Percentiles rank a stretch among this genome's conserved stretches.
phyloP scores from a whole-genome alignment of 2,888 invertebrate species.

The Brachyopa scutellaris region DNA sequence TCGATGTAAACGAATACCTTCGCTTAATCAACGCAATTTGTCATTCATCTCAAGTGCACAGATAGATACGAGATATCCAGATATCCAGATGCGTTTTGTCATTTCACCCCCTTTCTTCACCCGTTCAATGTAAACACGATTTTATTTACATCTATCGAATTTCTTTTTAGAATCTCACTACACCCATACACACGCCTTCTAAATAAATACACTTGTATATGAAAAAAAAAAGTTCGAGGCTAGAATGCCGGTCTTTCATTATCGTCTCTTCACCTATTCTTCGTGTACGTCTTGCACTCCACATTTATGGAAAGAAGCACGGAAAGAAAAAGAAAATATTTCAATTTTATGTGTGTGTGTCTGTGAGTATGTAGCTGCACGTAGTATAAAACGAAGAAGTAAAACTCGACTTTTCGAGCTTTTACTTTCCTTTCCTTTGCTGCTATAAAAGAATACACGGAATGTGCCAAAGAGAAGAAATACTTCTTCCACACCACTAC shows the following conservation, averaged over 20 bases:
- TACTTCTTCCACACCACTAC: not conserved
- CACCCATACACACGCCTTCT: not conserved
- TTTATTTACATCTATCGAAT: too few species aligned
- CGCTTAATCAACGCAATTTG: not conserved
- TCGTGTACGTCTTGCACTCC: conserved; percentile 9
- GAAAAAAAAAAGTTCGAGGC: conserved; percentile 20
- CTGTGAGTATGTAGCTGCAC: not conserved
- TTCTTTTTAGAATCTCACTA: too few species aligned
- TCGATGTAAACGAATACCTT: not conserved
- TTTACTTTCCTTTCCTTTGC: conserved; percentile 55
- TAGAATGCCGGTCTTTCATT: conserved; percentile 49
- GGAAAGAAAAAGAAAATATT: conserved; percentile 20
- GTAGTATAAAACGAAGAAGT: conserved; percentile 25
- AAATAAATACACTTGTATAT: not conserved
- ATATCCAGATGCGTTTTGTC: conserved; percentile 5
- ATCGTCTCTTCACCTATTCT: conserved; percentile 47
- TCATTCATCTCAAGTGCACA: conserved; percentile 1
- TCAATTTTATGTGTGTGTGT: not conserved
- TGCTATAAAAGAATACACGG: conserved; percentile 3
- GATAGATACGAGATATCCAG: not conserved
- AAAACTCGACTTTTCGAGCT: conserved; percentile 56
- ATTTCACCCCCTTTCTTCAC: too few species aligned
- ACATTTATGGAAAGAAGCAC: not conserved
- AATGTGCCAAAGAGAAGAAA: not conserved
- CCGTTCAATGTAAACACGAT: too few species aligned